Base-by-base conservation (phyloP, 2,888 invertebrate species). In the Drosophila pegasa region DNA sequence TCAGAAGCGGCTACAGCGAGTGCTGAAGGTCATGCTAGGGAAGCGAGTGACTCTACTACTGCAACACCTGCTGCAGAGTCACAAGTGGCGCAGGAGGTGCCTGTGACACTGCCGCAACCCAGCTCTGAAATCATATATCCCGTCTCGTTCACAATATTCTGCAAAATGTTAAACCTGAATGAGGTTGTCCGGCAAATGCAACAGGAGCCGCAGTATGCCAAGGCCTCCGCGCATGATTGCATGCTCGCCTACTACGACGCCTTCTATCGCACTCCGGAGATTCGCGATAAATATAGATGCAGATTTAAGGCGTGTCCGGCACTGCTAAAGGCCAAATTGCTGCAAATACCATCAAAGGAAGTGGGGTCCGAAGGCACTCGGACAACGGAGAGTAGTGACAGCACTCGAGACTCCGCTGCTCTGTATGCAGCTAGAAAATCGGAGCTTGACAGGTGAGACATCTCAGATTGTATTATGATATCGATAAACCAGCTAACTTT, bases 121-220 rank as follows among this genome's bases (percentile, higher is more conserved):
- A n/a, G 6, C 3, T 1, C 10, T 1, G 14, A 5, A 8, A 10
- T 22, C 3, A 9, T 5, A 2, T 75, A 60, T 18, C 78, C 76
- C 1, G 14, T 78, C 1, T 67, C 78, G 9, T 78, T n/a, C 14
- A 48, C 20, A 22, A 27, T 61, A 0, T 78, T 78, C 55, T 55
- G 54, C 1, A 60, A 62, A 1, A 7, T 65, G 3, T 12, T 78
- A 1, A 8, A 58, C 2, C 18, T 78, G 29, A 56, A 78, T 18
- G 73, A 67, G 10, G 38, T 76, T 9, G 67, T 76, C 0, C 20
- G 18, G 7, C 50, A 67, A 56, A 78, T 78, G 78, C 50, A 63
- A 20, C 22, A 52, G 57, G 60, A 78, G 0, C 5, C 58, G 2
- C 7, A 43, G 2, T 78, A 71, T 7, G 41, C 65, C 0, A 10